A percentile compares a stretch with the other conserved stretches of the same genome.
Evolutionary conservation across 2,113 vertebrate species (phyloP).

Genomic region (Callospermophilus lateralis): DNA sequence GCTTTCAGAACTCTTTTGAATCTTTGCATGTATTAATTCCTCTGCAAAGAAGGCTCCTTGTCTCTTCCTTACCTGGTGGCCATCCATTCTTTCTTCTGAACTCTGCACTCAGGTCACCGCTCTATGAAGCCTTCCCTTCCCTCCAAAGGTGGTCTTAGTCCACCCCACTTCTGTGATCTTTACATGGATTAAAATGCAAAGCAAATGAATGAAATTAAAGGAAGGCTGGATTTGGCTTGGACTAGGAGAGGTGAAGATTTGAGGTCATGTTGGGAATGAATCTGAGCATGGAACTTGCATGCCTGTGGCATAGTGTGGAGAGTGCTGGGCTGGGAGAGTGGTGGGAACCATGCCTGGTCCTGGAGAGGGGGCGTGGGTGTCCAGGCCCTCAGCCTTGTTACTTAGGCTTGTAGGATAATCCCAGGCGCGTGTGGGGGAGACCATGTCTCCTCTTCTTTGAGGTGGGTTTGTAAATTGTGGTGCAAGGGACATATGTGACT

Average conservation of each 20-base stretch:
- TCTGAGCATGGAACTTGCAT: background rate
- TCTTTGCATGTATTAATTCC: background rate
- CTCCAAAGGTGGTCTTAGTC: background rate
- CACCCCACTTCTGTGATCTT: background rate
- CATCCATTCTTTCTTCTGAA: background rate
- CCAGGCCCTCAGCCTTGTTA: background rate
- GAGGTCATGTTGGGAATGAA: background rate
- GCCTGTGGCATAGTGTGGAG: rapidly evolving
- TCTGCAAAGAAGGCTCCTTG: background rate
- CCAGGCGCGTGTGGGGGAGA: background rate
- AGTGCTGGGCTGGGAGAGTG: background rate
- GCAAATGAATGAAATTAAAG: background rate
- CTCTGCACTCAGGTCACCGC: background rate
- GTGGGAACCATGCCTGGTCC: rapidly evolving
- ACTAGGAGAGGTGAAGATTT: background rate
- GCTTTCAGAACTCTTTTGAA: background rate
- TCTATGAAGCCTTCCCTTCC: background rate
- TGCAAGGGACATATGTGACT: background rate
- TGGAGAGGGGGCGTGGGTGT: background rate
- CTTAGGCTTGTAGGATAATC: background rate
- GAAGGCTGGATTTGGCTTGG: background rate
- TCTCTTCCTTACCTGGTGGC: background rate
- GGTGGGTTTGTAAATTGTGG: background rate
- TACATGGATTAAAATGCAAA: background rate
- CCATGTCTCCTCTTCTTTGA: background rate